These are phyloP conservation scores for Spondyliosoma cantharus DNA, from an alignment of 2,797 vertebrate genomes.

Conservation along the genomic window DNA sequence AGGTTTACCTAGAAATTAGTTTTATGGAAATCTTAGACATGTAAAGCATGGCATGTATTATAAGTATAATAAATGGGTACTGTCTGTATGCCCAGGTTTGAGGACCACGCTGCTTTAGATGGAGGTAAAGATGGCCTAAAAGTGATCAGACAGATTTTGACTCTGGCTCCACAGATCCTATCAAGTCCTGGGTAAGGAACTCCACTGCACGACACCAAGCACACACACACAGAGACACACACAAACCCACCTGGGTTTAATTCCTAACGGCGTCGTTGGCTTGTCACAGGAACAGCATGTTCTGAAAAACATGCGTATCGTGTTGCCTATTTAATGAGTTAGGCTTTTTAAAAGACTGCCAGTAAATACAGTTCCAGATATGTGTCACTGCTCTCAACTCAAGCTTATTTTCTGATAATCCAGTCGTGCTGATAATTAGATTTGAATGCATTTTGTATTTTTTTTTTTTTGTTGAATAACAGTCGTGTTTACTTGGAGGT, in stretches of 20 bases:
- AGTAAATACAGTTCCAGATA: constrained; percentile 49
- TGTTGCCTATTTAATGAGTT: constrained; percentile 70
- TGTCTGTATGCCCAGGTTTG: constrained; percentile 84
- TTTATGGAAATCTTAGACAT: neutral
- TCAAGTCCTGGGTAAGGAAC: constrained; percentile 87
- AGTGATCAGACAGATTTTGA: constrained; percentile 88
- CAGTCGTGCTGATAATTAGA: constrained; percentile 35
- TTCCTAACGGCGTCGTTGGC: constrained; percentile 50
- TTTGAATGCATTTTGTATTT: constrained; percentile 45
- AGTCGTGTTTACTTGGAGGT: constrained; percentile 95
- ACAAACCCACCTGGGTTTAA: constrained; percentile 69
- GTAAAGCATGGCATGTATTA: neutral
- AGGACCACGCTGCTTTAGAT: constrained; percentile 90
- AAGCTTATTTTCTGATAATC: constrained; percentile 42
- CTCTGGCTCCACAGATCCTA: constrained; percentile 86
- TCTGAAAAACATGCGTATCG: constrained; percentile 67
- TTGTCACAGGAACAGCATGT: constrained; percentile 69
- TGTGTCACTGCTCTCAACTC: constrained; percentile 26
- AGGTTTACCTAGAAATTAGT: neutral
- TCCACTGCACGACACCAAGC: neutral
- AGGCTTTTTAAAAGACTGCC: constrained; percentile 62
- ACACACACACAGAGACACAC: constrained; percentile 26
- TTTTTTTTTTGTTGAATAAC: constrained; percentile 36
- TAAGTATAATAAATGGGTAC: neutral
- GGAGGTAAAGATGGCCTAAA: constrained; percentile 91